Conservation (phyloP, 2,113 vertebrate genomes). For the Eurystomus gularis region DNA sequence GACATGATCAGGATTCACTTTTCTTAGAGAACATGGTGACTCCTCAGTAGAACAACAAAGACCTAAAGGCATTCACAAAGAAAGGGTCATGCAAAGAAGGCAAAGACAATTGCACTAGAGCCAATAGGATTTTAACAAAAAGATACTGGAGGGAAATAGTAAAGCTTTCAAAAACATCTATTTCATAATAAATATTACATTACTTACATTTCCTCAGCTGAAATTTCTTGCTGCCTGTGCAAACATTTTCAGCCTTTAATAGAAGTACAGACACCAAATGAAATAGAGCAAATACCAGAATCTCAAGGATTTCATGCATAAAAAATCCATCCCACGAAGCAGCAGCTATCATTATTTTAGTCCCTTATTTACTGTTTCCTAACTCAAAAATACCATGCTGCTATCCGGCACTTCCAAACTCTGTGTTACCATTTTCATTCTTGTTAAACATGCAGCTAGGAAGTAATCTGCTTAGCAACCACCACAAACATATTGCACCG, state of each 20-base stretch:
- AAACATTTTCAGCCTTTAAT: slow-evolving; percentile 64
- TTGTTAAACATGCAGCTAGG: slow-evolving; percentile 39
- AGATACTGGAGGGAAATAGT: neutral
- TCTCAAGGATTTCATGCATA: slow-evolving; percentile 1
- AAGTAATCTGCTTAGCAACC: slow-evolving; percentile 64
- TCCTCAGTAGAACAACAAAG: neutral
- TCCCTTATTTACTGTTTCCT: neutral
- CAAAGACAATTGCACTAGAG: neutral
- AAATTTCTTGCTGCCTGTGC: slow-evolving; percentile 18
- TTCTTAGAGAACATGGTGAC: neutral
- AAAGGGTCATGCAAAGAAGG: neutral
- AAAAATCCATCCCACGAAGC: slow-evolving; percentile 5
- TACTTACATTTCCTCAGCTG: slow-evolving; percentile 68
- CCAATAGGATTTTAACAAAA: neutral
- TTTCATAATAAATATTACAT: neutral
- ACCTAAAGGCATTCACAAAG: neutral
- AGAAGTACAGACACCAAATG: slow-evolving; percentile 54
- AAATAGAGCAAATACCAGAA: slow-evolving; percentile 66
- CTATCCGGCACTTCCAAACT: neutral
- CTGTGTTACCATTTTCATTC: neutral
- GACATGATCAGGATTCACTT: neutral
- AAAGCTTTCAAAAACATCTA: neutral
- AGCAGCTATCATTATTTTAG: slow-evolving; percentile 33
- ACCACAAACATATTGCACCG: slow-evolving; percentile 48
- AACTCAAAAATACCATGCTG: neutral